Evolutionary conservation across 2,888 invertebrate species (phyloP).

Genomic region (Malachius bipustulatus): DNA sequence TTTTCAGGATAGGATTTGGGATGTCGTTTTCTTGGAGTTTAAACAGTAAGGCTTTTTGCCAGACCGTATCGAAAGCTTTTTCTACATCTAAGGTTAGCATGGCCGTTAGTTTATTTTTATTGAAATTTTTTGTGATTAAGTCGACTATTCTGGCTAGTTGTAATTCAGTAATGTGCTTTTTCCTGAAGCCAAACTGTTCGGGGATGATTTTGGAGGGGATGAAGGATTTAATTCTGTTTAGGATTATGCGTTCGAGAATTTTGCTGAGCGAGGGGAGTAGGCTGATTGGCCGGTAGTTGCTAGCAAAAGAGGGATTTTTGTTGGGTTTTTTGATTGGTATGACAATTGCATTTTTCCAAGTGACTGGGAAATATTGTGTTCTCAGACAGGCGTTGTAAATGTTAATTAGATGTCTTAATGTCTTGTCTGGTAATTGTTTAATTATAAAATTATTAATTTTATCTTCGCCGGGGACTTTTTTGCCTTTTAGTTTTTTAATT

Average conservation of each 20-base stretch:
- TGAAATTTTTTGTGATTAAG: too few species aligned
- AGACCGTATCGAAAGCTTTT: too few species aligned
- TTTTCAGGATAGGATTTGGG: too few species aligned
- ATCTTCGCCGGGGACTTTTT: conserved; percentile 6
- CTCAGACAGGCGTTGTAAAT: conserved; percentile 16
- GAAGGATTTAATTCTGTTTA: too few species aligned
- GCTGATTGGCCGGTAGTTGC: conserved; percentile 20
- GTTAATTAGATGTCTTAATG: conserved; percentile 15
- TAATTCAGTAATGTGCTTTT: too few species aligned
- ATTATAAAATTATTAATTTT: conserved; percentile 16
- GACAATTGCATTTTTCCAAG: conserved; percentile 20
- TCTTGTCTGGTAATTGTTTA: conserved; percentile 19
- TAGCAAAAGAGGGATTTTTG: conserved; percentile 14
- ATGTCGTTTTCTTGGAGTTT: too few species aligned
- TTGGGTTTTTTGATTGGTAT: conserved; percentile 18
- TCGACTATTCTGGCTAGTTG: too few species aligned
- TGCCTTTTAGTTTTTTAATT: conserved; percentile 3
- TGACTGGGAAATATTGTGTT: conserved; percentile 16
- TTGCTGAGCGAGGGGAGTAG: conserved; percentile 9
- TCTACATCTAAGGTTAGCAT: too few species aligned
- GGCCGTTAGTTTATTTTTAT: too few species aligned
- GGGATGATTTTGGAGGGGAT: too few species aligned
- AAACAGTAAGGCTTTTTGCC: too few species aligned
- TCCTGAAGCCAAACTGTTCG: too few species aligned
- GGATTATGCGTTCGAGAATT: conserved; percentile 7